These are phyloP conservation scores for Sarcophaga rosellei DNA, from an alignment of 2,888 invertebrate genomes.

Conservation along the genomic window DNA sequence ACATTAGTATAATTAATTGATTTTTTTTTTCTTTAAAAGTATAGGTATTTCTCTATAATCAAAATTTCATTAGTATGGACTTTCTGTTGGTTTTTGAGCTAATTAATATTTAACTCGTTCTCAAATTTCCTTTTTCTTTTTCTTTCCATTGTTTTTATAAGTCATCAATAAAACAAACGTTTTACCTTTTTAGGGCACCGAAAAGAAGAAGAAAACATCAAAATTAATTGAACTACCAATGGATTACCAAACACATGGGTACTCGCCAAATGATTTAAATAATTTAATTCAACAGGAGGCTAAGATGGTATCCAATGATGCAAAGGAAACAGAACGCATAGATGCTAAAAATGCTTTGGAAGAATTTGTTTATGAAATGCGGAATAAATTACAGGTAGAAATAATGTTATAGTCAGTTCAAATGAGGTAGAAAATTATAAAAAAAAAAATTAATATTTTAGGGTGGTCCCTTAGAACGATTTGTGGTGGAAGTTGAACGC, in stretches of 20 bases:
- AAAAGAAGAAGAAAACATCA: conserved; percentile 90
- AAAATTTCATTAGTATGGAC: conserved; percentile 33
- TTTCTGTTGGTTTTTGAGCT: conserved; percentile 47
- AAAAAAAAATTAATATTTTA: conserved; percentile 76
- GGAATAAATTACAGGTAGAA: conserved; percentile 88
- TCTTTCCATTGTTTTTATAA: conserved; percentile 38
- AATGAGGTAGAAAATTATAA: not conserved
- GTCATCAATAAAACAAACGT: conserved; percentile 20
- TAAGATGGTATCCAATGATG: conserved; percentile 92
- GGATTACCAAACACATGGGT: conserved; percentile 88
- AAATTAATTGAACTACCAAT: conserved; percentile 93
- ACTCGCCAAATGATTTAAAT: conserved; percentile 87
- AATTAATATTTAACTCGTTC: conserved; percentile 6
- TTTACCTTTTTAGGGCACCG: conserved; percentile 78
- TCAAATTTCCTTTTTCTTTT: conserved; percentile 67
- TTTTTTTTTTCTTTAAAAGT: conserved; percentile 26
- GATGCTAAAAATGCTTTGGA: conserved; percentile 98
- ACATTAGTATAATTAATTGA: conserved; percentile 5
- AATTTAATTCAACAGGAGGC: conserved; percentile 90
- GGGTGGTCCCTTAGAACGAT: conserved; percentile 89
- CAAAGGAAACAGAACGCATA: conserved; percentile 95
- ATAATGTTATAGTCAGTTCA: not conserved
- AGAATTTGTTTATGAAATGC: conserved; percentile 98
- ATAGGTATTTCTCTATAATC: conserved; percentile 16
- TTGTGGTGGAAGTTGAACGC: conserved; percentile 88